Conservation (phyloP, 2,797 vertebrate species). For the Cossypha heuglini region DNA sequence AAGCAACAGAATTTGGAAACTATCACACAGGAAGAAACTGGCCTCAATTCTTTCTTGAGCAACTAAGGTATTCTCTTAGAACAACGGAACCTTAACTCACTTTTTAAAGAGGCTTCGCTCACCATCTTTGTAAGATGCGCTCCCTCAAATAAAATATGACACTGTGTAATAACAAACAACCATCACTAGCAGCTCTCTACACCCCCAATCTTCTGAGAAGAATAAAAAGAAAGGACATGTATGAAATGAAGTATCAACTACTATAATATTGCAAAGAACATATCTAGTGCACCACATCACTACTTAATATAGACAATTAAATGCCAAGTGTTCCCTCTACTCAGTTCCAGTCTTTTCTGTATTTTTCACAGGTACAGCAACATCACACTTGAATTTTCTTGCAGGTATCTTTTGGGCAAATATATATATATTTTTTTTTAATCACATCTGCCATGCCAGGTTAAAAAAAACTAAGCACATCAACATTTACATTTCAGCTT, state of each 20-base stretch:
- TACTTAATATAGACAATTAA: background rate
- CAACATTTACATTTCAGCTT: background rate
- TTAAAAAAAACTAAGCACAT: background rate
- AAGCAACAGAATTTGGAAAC: background rate
- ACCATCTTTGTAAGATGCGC: background rate
- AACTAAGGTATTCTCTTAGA: background rate
- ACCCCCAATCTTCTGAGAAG: background rate
- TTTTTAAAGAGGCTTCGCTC: background rate
- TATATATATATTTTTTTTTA: background rate
- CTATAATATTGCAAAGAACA: background rate
- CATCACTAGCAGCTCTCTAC: rapidly evolving
- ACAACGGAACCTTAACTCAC: background rate
- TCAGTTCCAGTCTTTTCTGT: background rate
- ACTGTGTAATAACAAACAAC: background rate
- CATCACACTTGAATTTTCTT: background rate
- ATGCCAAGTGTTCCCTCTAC: background rate
- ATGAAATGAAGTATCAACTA: background rate
- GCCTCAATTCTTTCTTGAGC: background rate
- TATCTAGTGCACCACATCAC: background rate
- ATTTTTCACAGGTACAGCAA: background rate
- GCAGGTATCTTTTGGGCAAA: background rate
- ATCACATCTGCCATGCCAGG: background rate
- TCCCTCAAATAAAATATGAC: background rate
- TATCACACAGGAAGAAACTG: background rate
- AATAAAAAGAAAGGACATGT: background rate